phyloP scores from a whole-genome alignment of 2,888 invertebrate genomes.

The Dryobotodes eremita region DNA sequence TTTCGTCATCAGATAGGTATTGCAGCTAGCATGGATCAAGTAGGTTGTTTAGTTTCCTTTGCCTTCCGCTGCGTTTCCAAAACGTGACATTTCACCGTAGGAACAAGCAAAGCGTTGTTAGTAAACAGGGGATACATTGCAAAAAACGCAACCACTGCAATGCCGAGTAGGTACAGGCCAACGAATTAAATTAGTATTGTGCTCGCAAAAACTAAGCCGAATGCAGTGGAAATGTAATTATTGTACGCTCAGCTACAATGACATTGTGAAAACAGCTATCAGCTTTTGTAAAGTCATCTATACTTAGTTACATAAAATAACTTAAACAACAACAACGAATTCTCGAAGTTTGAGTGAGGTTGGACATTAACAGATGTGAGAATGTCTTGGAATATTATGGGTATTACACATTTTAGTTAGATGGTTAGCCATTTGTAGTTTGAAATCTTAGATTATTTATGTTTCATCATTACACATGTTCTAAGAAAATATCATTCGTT shows the following conservation, averaged over 20 bases:
- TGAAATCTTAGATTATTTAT: constrained; percentile 39
- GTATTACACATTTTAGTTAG: constrained; percentile 20
- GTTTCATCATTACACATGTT: constrained; percentile 19
- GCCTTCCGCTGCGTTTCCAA: constrained; percentile 44
- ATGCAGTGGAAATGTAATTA: constrained; percentile 33
- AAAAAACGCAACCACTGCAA: constrained; percentile 51
- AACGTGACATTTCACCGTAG: constrained; percentile 55
- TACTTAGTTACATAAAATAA: constrained; percentile 31
- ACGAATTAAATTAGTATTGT: constrained; percentile 46
- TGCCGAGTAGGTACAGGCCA: constrained; percentile 27
- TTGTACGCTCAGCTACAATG: constrained; percentile 32
- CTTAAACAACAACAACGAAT: constrained; percentile 38
- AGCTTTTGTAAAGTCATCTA: constrained; percentile 23
- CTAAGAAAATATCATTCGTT: constrained; percentile 22
- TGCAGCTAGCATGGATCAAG: constrained; percentile 33
- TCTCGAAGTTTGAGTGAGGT: constrained; percentile 51
- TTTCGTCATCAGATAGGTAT: constrained; percentile 23
- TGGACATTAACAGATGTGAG: constrained; percentile 44
- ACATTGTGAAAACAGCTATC: constrained; percentile 37
- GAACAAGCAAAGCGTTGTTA: constrained; percentile 54
- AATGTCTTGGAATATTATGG: constrained; percentile 38
- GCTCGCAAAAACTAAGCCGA: constrained; percentile 37
- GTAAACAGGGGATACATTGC: constrained; percentile 40
- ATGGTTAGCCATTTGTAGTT: constrained; percentile 26
- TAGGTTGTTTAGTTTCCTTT: constrained; percentile 38